phyloP scores from a whole-genome alignment of 2,113 vertebrate species.

The Spermophilus dauricus region DNA sequence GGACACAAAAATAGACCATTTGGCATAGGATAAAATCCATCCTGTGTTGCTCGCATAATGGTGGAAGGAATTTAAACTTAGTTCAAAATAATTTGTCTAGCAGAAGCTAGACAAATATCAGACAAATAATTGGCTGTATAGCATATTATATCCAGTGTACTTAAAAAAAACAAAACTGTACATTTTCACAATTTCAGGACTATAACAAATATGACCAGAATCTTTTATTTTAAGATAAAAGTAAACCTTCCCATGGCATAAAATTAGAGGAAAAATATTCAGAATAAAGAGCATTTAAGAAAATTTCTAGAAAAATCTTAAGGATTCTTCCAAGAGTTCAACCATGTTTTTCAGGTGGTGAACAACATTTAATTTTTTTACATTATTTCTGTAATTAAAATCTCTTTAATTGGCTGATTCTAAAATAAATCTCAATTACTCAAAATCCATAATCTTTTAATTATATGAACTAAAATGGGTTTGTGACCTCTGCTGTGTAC shows the following conservation, averaged over 20 bases:
- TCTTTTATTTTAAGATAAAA: conserved; percentile 3
- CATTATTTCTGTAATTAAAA: conserved; percentile 43
- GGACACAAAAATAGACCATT: neutral
- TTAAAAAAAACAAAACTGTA: conserved; percentile 12
- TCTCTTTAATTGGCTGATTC: conserved; percentile 35
- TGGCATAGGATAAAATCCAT: conserved; percentile 21
- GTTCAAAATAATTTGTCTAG: conserved; percentile 16
- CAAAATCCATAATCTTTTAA: conserved; percentile 30
- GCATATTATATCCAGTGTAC: neutral
- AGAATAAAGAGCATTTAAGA: conserved; percentile 20
- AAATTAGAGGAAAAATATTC: neutral
- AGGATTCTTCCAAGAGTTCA: neutral
- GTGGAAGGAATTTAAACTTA: conserved; percentile 1
- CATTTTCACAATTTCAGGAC: neutral
- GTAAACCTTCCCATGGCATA: neutral
- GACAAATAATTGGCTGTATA: neutral
- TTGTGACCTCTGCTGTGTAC: neutral
- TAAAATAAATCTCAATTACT: conserved; percentile 60
- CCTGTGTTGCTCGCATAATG: conserved; percentile 4
- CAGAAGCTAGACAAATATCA: neutral
- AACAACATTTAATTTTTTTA: conserved; percentile 35
- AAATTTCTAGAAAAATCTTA: conserved; percentile 24
- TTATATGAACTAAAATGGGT: conserved; percentile 47
- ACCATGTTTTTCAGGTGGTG: neutral
- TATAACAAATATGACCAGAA: neutral